Percentiles rank a stretch among this genome's conserved stretches.
phyloP scores from a whole-genome alignment of 2,797 vertebrate genomes.

The Acanthiza pusilla region DNA sequence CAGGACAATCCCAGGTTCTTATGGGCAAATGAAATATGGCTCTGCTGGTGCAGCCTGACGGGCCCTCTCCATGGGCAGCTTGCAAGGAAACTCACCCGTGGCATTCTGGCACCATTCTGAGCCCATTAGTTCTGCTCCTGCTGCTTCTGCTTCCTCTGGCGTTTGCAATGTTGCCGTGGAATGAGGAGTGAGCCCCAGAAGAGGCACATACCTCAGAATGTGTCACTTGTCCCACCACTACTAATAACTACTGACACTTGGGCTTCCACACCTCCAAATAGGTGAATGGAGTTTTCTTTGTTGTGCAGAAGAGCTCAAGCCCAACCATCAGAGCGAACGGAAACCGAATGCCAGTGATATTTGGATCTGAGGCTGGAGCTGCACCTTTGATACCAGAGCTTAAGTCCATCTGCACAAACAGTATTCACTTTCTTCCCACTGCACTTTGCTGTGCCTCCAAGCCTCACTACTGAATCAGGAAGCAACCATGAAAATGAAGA shows the following conservation, averaged over 20 bases:
- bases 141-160: slow-evolving; percentile 42
- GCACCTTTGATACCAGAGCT: background rate
- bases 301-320: background rate
- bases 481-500: background rate
- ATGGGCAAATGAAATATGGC: slow-evolving; percentile 14
- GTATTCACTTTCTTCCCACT: background rate
- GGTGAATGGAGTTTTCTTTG: background rate
- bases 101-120: slow-evolving; percentile 35
- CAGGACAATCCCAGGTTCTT: background rate
- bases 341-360: background rate
- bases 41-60: background rate
- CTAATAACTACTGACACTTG: background rate
- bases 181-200: slow-evolving; percentile 30
- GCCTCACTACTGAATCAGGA: background rate
- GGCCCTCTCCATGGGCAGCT: slow-evolving; percentile 13
- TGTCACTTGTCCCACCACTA: background rate
- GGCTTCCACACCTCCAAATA: slow-evolving; percentile 18
- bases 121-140: slow-evolving; percentile 14
- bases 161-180: background rate
- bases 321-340: background rate
- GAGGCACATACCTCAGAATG: background rate
- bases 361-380: background rate
- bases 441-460: background rate
- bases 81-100: slow-evolving; percentile 1
- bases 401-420: background rate